Base-by-base conservation (phyloP, 2,797 vertebrate species). In the Phalloptychus januarius region DNA sequence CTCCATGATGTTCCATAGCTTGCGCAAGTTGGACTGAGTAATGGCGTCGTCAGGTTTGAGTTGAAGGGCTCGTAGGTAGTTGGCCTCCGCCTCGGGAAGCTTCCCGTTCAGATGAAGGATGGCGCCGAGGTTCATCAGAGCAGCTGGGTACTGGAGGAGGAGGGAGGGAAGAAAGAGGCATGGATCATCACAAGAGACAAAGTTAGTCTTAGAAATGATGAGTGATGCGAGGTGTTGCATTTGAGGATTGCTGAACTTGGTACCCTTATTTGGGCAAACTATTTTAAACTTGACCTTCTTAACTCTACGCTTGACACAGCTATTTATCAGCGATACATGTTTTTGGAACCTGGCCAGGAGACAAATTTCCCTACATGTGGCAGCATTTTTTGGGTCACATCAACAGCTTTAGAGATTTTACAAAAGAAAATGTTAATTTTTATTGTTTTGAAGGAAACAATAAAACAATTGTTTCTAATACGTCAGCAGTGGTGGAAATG, bases 1-100 rank as follows among this genome's bases (percentile, higher is more conserved):
- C 90, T 98, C 97, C 98, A 99, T 99, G 92, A 99, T 99, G 94
- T 99, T 99, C 97, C 98, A 98, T 79, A 99, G 94, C 90, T 99
- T 99, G 81, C 97, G 97, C 86, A 99, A 96, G 90, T 99, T 99
- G 85, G 98, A 99, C 88, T 98, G 98, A 5, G 98, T 99, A 82
- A 99, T 99, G 89, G 92, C 90, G 40, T 99, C 98, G 20, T 99
- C 97, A 0, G 98, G 98, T 83, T 99, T 99, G 86, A 99, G 96
- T 87, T 96, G 97, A 58, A 99, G 96, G 1, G 98, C 98, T 28
- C 95, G 95, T 90, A 99, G 96, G 94, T 99, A 99, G 94, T 99
- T 99, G 89, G 96, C 94, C 92, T 99, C 98, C 0, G 98, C 98
- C 75, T 97, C 95, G 52, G 94, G 95, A 28, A 99, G 96, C 54